Percentiles rank a stretch among this genome's conserved stretches.
Conservation (phyloP, 2,888 invertebrate species). For the Rhamnusium bicolor region DNA sequence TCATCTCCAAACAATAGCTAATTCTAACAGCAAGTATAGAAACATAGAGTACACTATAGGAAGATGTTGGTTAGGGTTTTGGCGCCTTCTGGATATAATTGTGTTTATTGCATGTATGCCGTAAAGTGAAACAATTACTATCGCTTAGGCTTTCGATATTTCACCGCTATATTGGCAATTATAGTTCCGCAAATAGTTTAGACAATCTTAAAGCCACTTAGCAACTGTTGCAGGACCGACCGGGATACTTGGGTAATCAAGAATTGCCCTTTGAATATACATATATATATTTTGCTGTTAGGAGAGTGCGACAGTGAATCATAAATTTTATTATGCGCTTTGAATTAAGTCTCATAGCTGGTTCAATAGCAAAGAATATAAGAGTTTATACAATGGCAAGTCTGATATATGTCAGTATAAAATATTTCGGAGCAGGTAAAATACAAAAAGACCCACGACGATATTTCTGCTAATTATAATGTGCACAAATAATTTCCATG, state of each 20-base stretch:
- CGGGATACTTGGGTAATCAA: constrained; percentile 5
- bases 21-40: constrained; percentile 34
- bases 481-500: too few species aligned
- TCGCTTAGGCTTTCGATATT: constrained; percentile 69
- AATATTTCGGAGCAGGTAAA: too few species aligned
- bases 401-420: too few species aligned
- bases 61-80: constrained; percentile 40
- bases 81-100: constrained; percentile 68
- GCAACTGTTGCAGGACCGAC: constrained; percentile 55
- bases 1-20: constrained; percentile 61
- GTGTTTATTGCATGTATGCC: constrained; percentile 68
- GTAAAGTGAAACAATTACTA: constrained; percentile 69
- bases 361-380: too few species aligned
- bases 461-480: too few species aligned
- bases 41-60: constrained; percentile 38
- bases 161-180: constrained; percentile 67
- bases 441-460: too few species aligned
- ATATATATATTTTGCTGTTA: constrained; percentile 21
- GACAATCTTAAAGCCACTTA: constrained; percentile 66
- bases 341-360: too few species aligned
- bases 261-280: constrained; percentile 13
- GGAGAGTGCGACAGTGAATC: not conserved
- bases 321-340: not conserved
- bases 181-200: constrained; percentile 69
- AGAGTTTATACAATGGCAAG: too few species aligned